A percentile compares a stretch with the other conserved stretches of the same genome.
These are phyloP conservation scores for Cosmia pyralina DNA, from an alignment of 2,888 invertebrate species.

Conservation along the genomic window DNA sequence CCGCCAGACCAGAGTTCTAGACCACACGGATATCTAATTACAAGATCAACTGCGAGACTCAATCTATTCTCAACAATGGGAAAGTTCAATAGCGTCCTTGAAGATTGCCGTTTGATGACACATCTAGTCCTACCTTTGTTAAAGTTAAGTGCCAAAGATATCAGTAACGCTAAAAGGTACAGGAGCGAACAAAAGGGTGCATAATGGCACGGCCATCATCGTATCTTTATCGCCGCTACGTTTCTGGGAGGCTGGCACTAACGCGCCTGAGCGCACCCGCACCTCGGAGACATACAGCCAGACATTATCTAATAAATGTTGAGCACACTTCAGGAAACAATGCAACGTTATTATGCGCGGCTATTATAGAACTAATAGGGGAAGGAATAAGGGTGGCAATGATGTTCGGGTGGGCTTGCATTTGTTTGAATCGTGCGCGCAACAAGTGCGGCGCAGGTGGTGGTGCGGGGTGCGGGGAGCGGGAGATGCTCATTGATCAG, in stretches of 20 bases:
- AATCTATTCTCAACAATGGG: slow-evolving; percentile 49
- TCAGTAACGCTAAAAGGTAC: slow-evolving; percentile 55
- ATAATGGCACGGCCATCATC: slow-evolving; percentile 66
- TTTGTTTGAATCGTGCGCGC: slow-evolving; percentile 80
- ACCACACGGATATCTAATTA: slow-evolving; percentile 53
- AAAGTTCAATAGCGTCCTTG: slow-evolving; percentile 47
- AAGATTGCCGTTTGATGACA: slow-evolving; percentile 37
- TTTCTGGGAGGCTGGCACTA: slow-evolving; percentile 60
- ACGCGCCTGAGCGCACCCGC: slow-evolving; percentile 53
- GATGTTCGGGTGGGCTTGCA: slow-evolving; percentile 54
- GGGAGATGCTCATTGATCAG: slow-evolving; percentile 86
- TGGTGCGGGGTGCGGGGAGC: slow-evolving; percentile 68
- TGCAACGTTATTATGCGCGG: slow-evolving; percentile 56
- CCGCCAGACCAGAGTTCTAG: slow-evolving; percentile 21
- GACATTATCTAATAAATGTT: slow-evolving; percentile 55
- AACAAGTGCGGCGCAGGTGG: slow-evolving; percentile 88
- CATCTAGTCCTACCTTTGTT: slow-evolving; percentile 40
- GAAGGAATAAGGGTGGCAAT: slow-evolving; percentile 44
- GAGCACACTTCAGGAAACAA: slow-evolving; percentile 61
- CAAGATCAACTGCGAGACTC: slow-evolving; percentile 49
- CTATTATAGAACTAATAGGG: slow-evolving; percentile 43
- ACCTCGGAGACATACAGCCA: slow-evolving; percentile 43
- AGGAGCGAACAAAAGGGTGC: slow-evolving; percentile 60
- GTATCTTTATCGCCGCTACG: slow-evolving; percentile 66
- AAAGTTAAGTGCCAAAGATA: slow-evolving; percentile 54